Evolutionary conservation across 2,888 invertebrate species (phyloP), one percentile per base, ranked within the genome.

Genomic region (Caenorhabditis sp.): DNA sequence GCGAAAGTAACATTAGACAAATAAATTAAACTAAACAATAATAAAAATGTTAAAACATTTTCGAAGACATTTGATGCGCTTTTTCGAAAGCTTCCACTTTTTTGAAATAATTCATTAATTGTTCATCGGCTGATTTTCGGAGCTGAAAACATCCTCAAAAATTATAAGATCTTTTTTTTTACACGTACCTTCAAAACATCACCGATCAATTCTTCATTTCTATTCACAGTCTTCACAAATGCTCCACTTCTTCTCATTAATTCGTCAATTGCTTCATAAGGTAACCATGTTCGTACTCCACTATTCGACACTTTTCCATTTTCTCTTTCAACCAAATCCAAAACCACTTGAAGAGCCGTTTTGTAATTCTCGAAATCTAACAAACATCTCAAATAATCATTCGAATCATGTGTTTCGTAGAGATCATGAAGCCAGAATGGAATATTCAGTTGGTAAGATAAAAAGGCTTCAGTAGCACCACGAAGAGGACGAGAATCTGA

Each of bases 381-480:
- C 25, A 83, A 67, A 58, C 76, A 68, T 53, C 81, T 60, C 27
- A 83, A 49, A 62, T 78, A 82, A 61, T 85, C 83, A 53, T 74
- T 75, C 25, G 77, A 62, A 59, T 85, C 77, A 23, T 76, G 68
- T 1, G 73, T 67, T 84, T 59, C 59, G 57, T 69, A 80, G 8
- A 70, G 43, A 25, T 50, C 52, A 26, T 77, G 73, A 10, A 80
- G 62, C 80, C 80, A 80, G 50, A 49, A 70, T 12, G 80, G 80
- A 12, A 77, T 63, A 23, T 50, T 59, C 21, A 74, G 17, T 20
- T 62, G 58, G 36, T 68, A 70, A 5, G 56, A 62, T 27, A 80
- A 61, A n/a, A 80, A 63, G 0, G 76, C 76, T 26, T 70, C 73
- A 17, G 61, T 25, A 4, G 73, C 59, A 17, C 76, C 80, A 25